A percentile compares a stretch with the other conserved stretches of the same genome.
Evolutionary conservation across 2,113 vertebrate species (phyloP).

Genomic region (Pogona vitticeps): DNA sequence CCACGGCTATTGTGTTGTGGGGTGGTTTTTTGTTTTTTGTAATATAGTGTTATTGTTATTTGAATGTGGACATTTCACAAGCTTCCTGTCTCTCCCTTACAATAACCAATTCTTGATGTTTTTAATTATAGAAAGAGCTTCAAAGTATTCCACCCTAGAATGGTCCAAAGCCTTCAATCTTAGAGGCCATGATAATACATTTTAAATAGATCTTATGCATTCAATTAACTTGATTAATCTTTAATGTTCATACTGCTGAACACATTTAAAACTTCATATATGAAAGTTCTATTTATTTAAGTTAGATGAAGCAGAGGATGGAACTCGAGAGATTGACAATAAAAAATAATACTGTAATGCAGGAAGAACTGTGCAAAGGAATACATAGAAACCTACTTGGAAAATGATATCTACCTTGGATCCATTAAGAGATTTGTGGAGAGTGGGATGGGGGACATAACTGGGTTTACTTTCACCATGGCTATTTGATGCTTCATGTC

Average conservation of each 20-base stretch:
- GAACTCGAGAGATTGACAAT: background rate
- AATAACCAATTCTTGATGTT: background rate
- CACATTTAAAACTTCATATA: background rate
- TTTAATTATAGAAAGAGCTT: background rate
- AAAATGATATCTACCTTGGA: constrained; percentile 16
- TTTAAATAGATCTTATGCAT: background rate
- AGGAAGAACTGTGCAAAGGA: constrained; percentile 2
- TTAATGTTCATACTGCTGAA: background rate
- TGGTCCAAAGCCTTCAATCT: background rate
- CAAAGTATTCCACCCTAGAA: background rate
- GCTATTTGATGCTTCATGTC: constrained; percentile 17
- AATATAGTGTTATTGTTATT: background rate
- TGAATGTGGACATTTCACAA: background rate
- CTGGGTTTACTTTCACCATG: constrained; percentile 36
- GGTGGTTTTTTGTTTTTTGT: background rate
- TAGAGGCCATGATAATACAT: background rate
- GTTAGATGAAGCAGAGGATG: background rate
- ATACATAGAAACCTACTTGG: constrained; percentile 8
- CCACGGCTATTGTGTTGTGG: background rate
- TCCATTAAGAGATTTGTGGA: constrained; percentile 29
- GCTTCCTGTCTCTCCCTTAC: background rate
- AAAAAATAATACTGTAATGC: background rate
- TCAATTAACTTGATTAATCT: background rate
- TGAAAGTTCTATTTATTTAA: background rate
- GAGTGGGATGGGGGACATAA: background rate